These are phyloP conservation scores for Thrips palmi DNA, from an alignment of 1,140 invertebrate species.

Conservation along the genomic window DNA sequence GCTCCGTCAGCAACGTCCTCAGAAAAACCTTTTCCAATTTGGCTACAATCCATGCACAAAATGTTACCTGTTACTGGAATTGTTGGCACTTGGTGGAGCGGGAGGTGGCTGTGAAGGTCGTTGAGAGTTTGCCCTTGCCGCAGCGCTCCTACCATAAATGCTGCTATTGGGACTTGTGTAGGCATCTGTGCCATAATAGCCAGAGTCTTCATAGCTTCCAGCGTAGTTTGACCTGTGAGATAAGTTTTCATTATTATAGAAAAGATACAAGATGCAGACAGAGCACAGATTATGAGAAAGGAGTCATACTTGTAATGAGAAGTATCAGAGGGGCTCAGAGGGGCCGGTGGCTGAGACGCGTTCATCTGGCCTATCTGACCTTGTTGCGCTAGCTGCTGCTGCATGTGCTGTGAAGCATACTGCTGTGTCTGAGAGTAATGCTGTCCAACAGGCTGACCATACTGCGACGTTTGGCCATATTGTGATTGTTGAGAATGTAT, in stretches of 20 bases:
- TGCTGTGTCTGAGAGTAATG: neutral
- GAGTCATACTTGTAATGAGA: too few relatives aligned
- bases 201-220: slow-evolving; percentile 25
- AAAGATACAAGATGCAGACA: neutral
- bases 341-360: too few relatives aligned
- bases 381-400: too few relatives aligned
- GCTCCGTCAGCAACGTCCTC: too few relatives aligned
- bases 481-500: too few relatives aligned
- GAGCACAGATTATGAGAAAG: neutral
- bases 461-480: slow-evolving; percentile 8
- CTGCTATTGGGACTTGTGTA: slow-evolving; percentile 22
- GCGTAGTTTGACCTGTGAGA: slow-evolving; percentile 21
- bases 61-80: slow-evolving; percentile 26
- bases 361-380: too few relatives aligned
- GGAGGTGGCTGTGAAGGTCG: slow-evolving; percentile 72
- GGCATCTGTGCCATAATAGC: slow-evolving; percentile 18
- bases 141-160: slow-evolving; percentile 32
- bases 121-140: slow-evolving; percentile 22
- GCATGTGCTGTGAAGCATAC: too few relatives aligned
- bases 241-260: too few relatives aligned
- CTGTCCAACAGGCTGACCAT: slow-evolving; percentile 2
- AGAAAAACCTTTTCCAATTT: too few relatives aligned
- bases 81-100: slow-evolving; percentile 55
- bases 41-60: too few relatives aligned
- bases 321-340: too few relatives aligned